A percentile compares a stretch with the other conserved stretches of the same genome.
phyloP scores from a whole-genome alignment of 1,140 invertebrate species.

The Nixonia krombeini region DNA sequence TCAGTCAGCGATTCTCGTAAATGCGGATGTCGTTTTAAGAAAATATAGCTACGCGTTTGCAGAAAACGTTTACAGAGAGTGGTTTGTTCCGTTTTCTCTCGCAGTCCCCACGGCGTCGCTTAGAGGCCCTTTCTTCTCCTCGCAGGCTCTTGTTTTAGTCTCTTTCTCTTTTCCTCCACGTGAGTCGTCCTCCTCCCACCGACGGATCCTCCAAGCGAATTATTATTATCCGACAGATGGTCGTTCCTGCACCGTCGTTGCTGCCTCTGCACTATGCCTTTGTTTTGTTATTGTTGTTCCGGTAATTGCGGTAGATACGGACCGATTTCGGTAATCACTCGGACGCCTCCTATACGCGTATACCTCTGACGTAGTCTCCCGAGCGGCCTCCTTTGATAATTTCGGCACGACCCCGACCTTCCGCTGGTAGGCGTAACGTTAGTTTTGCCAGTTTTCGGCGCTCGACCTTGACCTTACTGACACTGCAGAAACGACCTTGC shows the following conservation, averaged over 20 bases:
- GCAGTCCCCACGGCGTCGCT: neutral
- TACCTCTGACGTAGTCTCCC: constrained; percentile 27
- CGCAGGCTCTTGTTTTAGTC: neutral
- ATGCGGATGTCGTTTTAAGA: too few species aligned
- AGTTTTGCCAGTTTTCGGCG: constrained; percentile 45
- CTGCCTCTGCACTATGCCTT: constrained; percentile 44
- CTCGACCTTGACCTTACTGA: constrained; percentile 53
- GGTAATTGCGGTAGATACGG: constrained; percentile 64
- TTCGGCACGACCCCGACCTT: constrained; percentile 59
- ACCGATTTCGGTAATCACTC: constrained; percentile 64
- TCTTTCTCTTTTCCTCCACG: neutral
- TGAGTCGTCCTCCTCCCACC: constrained; percentile 13
- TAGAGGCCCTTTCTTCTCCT: constrained; percentile 10
- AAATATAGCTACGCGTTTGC: too few species aligned
- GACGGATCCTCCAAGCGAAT: constrained; percentile 47
- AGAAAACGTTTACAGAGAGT: too few species aligned
- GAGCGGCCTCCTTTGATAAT: constrained; percentile 64
- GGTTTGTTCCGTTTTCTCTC: constrained; percentile 16
- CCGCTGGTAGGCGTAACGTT: constrained; percentile 61
- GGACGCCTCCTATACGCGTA: constrained; percentile 48
- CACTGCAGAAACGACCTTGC: neutral
- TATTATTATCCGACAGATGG: constrained; percentile 67
- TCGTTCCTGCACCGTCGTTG: constrained; percentile 51
- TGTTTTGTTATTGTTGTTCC: constrained; percentile 67
- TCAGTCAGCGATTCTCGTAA: too few species aligned